Conservation (phyloP, 2,797 vertebrate species). For the Lateolabrax maculatus region DNA sequence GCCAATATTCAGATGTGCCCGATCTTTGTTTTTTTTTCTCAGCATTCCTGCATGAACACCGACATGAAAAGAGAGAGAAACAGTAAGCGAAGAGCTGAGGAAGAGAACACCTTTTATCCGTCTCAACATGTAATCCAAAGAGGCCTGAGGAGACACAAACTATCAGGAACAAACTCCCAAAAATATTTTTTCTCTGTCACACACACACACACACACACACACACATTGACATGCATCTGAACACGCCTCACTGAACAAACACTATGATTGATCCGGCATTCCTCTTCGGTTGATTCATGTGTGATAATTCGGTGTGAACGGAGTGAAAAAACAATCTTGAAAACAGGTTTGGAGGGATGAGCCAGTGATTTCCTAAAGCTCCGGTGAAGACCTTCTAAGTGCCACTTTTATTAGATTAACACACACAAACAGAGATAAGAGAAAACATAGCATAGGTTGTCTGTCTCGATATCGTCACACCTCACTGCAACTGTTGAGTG, state of each 20-base stretch:
- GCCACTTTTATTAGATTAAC: slow-evolving; percentile 31
- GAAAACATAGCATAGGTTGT: slow-evolving; percentile 32
- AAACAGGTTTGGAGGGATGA: slow-evolving; percentile 77
- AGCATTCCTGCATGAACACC: slow-evolving; percentile 59
- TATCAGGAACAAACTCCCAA: slow-evolving; percentile 1
- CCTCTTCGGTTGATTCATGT: slow-evolving; percentile 38
- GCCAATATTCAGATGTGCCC: slow-evolving; percentile 43
- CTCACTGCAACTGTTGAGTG: slow-evolving; percentile 32
- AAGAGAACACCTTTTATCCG: slow-evolving; percentile 19
- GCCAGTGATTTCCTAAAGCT: slow-evolving; percentile 42
- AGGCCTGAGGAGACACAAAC: slow-evolving; percentile 35
- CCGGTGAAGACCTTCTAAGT: slow-evolving; percentile 51
- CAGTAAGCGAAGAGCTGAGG: not conserved
- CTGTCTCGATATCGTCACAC: slow-evolving; percentile 56
- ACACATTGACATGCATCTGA: slow-evolving; percentile 7
- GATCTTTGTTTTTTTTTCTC: slow-evolving; percentile 60
- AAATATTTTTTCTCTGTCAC: not conserved
- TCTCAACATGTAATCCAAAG: slow-evolving; percentile 43
- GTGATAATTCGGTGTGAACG: slow-evolving; percentile 45
- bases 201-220: not conserved
- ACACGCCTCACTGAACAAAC: slow-evolving; percentile 75
- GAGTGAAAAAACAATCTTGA: slow-evolving; percentile 55
- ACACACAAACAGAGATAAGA: slow-evolving; percentile 19
- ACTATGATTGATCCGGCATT: slow-evolving; percentile 55
- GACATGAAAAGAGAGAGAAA: not conserved